Percentiles rank a stretch among this genome's conserved stretches.
Conservation (phyloP, 2,888 invertebrate genomes). For the Notocelia uddmanniana region DNA sequence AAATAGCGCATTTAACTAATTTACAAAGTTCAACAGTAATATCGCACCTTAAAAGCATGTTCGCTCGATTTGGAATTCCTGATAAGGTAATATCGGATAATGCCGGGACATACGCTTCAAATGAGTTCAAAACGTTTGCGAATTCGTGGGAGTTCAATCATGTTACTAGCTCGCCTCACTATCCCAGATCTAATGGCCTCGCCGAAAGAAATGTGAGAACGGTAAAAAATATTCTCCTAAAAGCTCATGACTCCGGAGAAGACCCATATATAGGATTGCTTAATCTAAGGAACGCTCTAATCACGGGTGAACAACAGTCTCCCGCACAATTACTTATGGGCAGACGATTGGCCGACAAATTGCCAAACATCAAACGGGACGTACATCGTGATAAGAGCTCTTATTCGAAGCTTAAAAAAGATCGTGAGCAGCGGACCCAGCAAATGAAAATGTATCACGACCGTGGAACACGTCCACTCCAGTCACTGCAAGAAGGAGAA, state of each 20-base stretch:
- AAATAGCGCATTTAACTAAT: constrained; percentile 21
- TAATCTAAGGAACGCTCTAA: background rate
- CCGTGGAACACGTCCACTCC: background rate
- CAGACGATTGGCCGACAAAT: constrained; percentile 2
- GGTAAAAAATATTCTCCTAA: background rate
- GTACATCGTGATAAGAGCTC: background rate
- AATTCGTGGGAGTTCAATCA: constrained; percentile 39
- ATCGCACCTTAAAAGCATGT: constrained; percentile 28
- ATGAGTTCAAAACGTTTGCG: constrained; percentile 32
- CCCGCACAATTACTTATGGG: constrained; percentile 19
- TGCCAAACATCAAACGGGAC: background rate
- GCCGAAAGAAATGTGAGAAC: constrained; percentile 29
- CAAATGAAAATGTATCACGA: background rate
- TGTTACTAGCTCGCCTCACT: constrained; percentile 31
- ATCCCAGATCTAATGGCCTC: constrained; percentile 38
- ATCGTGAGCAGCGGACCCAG: background rate
- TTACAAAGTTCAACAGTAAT: constrained; percentile 27
- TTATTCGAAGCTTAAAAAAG: background rate
- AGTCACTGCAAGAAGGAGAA: background rate
- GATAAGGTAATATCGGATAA: constrained; percentile 34
- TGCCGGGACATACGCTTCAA: constrained; percentile 18
- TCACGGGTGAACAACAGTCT: constrained; percentile 7
- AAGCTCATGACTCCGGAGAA: constrained; percentile 14
- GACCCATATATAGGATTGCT: constrained; percentile 5
- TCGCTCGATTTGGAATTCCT: constrained; percentile 32